Percentiles rank a stretch among this genome's conserved stretches.
Evolutionary conservation across 2,797 vertebrate species (phyloP).

Genomic region (Iguana delicatissima): DNA sequence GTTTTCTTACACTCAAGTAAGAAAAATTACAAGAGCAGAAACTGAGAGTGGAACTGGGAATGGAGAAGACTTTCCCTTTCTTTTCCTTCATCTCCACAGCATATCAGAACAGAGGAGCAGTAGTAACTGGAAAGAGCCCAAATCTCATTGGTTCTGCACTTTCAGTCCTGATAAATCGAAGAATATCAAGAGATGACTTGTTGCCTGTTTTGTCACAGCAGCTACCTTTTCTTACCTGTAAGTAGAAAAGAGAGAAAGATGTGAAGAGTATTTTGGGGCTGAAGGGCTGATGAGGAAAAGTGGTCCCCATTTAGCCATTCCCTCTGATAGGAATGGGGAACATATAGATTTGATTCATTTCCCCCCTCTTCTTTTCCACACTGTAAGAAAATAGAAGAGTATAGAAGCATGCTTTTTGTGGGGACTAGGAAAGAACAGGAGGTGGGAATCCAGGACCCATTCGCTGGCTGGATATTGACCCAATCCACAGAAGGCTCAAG

Average conservation of each 20-base stretch:
- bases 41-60: background rate
- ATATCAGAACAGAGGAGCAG: background rate
- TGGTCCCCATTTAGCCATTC: background rate
- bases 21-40: background rate
- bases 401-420: background rate
- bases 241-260: background rate
- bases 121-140: background rate
- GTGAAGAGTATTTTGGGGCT: background rate
- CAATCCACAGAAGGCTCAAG: background rate
- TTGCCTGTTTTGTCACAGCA: background rate
- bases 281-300: background rate
- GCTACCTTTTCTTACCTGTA: background rate
- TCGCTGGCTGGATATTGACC: background rate
- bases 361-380: background rate
- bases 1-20: background rate
- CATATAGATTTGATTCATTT: background rate
- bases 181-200: background rate
- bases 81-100: background rate
- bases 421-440: background rate
- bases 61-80: background rate
- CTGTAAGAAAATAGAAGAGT: background rate
- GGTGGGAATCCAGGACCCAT: background rate
- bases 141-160: background rate
- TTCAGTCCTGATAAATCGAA: background rate
- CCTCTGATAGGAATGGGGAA: background rate